Evolutionary conservation across 2,113 vertebrate genomes (phyloP).

Genomic region (Rhabdornis inornatus): DNA sequence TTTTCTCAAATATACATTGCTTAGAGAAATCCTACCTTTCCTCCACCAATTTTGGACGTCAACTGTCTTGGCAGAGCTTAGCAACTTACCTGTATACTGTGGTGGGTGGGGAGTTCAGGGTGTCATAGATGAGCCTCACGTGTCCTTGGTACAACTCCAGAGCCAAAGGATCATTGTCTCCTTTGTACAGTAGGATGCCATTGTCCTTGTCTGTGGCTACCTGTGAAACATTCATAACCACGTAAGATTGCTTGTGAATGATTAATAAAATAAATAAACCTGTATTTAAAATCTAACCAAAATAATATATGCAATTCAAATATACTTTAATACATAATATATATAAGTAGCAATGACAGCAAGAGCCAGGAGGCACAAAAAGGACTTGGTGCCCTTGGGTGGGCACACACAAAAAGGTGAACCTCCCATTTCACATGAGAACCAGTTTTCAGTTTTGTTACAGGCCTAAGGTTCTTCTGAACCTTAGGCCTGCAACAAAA

Average conservation of each 20-base stretch:
- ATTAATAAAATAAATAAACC: not conserved
- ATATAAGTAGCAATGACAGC: not conserved
- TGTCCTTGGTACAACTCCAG: conserved; percentile 97
- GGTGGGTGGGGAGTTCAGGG: conserved; percentile 87
- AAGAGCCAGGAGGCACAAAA: not conserved
- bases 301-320: not conserved
- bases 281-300: not conserved
- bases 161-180: conserved; percentile 91
- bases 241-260: not conserved
- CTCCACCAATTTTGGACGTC: not conserved
- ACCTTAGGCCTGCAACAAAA: not conserved
- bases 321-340: not conserved
- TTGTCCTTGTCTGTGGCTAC: conserved; percentile 96
- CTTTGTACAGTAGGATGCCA: conserved; percentile 90
- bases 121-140: conserved; percentile 91
- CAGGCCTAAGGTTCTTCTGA: too few species aligned
- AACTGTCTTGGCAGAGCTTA: not conserved
- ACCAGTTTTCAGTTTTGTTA: not conserved
- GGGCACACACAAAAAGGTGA: not conserved
- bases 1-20: not conserved
- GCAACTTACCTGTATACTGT: conserved; percentile 89
- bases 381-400: not conserved
- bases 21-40: not conserved
- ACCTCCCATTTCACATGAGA: not conserved
- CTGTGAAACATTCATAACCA: conserved; percentile 66